These are phyloP conservation scores for Gambusia affinis DNA, from an alignment of 2,113 vertebrate genomes.

Conservation along the genomic window DNA sequence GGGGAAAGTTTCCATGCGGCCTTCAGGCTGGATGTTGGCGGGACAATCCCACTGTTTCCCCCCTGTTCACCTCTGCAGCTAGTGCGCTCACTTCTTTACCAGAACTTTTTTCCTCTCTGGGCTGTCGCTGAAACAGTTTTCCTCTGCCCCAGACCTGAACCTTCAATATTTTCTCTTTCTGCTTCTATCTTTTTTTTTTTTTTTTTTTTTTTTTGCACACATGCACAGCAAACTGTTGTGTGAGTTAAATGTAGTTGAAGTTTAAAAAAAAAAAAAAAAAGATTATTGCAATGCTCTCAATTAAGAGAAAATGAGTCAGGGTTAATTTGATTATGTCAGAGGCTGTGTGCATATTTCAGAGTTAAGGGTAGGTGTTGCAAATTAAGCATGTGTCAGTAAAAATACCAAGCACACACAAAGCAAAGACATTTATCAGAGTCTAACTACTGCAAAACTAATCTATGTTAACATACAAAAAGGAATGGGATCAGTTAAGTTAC, in stretches of 20 bases:
- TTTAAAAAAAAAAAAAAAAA: not conserved
- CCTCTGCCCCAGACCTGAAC: slow-evolving; percentile 62
- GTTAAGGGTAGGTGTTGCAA: not conserved
- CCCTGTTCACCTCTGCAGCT: slow-evolving; percentile 49
- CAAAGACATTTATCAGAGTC: slow-evolving; percentile 14
- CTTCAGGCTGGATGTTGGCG: slow-evolving; percentile 63
- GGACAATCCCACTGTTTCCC: slow-evolving; percentile 60
- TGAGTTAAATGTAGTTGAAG: not conserved
- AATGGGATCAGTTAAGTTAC: slow-evolving; percentile 10
- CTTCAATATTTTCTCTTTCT: slow-evolving; percentile 32
- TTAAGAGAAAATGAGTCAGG: slow-evolving; percentile 1
- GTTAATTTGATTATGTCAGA: not conserved
- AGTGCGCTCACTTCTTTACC: slow-evolving; percentile 41
- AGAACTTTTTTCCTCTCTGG: slow-evolving; percentile 41
- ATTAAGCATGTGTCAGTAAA: not conserved
- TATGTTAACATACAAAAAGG: slow-evolving; percentile 3
- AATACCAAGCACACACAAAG: slow-evolving; percentile 2
- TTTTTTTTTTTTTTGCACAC: not conserved
- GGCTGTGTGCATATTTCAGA: not conserved
- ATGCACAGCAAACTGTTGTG: not conserved
- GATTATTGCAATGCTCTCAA: not conserved
- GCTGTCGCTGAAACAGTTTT: slow-evolving; percentile 58
- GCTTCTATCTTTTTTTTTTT: not conserved
- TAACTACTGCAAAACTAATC: slow-evolving; percentile 21
- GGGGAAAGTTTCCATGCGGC: slow-evolving; percentile 78